phyloP scores from a whole-genome alignment of 2,113 vertebrate genomes.

The Cervus canadensis region DNA sequence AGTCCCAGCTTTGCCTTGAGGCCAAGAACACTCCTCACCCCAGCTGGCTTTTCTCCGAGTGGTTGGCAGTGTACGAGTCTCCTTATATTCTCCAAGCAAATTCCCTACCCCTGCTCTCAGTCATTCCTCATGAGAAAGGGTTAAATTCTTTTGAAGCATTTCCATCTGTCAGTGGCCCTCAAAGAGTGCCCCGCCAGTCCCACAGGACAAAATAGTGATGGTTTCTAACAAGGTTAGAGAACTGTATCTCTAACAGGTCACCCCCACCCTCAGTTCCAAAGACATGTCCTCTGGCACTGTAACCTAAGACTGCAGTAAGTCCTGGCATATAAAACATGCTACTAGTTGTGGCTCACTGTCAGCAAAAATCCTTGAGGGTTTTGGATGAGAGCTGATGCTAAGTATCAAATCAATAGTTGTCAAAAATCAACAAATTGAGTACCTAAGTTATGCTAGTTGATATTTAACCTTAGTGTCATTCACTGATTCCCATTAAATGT shows the following conservation, averaged over 20 bases:
- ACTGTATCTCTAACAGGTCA: neutral
- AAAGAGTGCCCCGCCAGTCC: neutral
- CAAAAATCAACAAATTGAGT: neutral
- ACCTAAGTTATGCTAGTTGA: neutral
- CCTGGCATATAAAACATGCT: neutral
- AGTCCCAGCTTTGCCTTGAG: neutral
- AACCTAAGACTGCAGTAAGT: neutral
- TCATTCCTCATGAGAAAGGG: neutral
- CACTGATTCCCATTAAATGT: neutral
- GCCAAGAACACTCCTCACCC: neutral
- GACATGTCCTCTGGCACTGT: neutral
- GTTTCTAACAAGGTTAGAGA: neutral
- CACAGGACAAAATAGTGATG: neutral
- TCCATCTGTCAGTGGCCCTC: neutral
- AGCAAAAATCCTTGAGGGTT: slow-evolving; percentile 36
- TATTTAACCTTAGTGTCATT: neutral
- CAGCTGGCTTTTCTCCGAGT: neutral
- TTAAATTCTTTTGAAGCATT: neutral
- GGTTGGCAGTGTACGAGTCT: neutral
- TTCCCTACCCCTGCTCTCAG: neutral
- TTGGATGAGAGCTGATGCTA: neutral
- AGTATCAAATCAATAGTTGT: neutral
- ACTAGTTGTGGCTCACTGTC: neutral
- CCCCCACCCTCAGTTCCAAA: neutral
- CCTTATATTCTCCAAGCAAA: neutral